Evolutionary conservation across 2,888 invertebrate genomes (phyloP), one percentile per base, ranked within the genome.

Genomic region (Drosophila nigritarsus): DNA sequence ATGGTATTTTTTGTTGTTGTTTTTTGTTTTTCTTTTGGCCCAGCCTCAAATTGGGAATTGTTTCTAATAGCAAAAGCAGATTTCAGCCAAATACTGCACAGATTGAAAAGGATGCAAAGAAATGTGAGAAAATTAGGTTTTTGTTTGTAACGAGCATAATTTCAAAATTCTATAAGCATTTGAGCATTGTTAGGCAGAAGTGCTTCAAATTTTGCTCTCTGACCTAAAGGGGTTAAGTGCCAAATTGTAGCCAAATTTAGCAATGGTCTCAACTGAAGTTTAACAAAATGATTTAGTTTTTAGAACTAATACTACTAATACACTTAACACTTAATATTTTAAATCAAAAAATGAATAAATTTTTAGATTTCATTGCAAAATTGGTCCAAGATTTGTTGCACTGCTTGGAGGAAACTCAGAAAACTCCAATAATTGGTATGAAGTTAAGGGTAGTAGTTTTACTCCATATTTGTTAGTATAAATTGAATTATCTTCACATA

Each of bases 21-120:
- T 38, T 32, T 49, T 7, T 2, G 9, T 13, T 18, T 0, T 27
- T 38, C n/a, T 20, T 27, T 48, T 73, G 65, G 55, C 55, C 59
- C 29, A 11, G 24, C 65, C 49, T 59, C 55, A 78, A 78, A 68
- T 65, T 40, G 73, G n/a, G 68, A 60, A 59, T 53, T 36, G 40
- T 4, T n/a, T n/a, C n/a, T 48, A 38, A 56, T 40, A 50, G 50
- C 56, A 34, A 56, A 48, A 38, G 34, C 29, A 18, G 40, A 20
- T 53, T 62, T 61, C 11, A 3, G 56, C 38, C 50, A 61, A 55
- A 45, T 38, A 49, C 75, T 49, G 29, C 42, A 56, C 6, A 50
- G 40, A 30, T 34, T 48, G 30, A 24, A 30, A 13, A 7, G 50
- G 54, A 20, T 45, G 18, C 29, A 64, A 7, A 27, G 24, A 56